Conservation (phyloP, 1,140 invertebrate genomes). For the Temnothorax longispinosus region DNA sequence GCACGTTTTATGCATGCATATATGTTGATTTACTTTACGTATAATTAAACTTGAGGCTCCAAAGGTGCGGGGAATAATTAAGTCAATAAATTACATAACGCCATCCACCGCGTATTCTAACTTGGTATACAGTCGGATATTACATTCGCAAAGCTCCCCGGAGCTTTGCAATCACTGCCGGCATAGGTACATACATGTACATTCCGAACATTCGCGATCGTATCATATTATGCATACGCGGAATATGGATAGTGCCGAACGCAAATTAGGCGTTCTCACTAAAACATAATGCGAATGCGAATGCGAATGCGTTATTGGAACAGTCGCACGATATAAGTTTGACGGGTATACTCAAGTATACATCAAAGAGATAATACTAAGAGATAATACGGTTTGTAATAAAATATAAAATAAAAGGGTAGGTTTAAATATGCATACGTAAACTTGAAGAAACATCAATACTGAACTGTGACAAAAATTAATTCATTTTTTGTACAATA, state of each 20-base stretch:
- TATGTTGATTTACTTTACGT: conserved; percentile 35
- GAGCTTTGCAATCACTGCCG: conserved; percentile 57
- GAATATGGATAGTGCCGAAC: conserved; percentile 44
- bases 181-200: conserved; percentile 33
- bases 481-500: neutral
- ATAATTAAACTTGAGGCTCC: conserved; percentile 51
- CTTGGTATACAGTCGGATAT: conserved; percentile 52
- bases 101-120: conserved; percentile 42
- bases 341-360: neutral
- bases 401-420: neutral
- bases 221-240: conserved; percentile 52
- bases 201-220: conserved; percentile 45
- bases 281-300: neutral
- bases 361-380: neutral
- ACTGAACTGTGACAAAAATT: neutral
- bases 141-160: conserved; percentile 56
- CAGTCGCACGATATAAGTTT: conserved; percentile 36
- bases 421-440: neutral
- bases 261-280: conserved; percentile 39
- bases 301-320: neutral
- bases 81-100: conserved; percentile 59
- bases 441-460: neutral
- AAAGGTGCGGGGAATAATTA: conserved; percentile 57
- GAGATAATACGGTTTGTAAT: neutral
- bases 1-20: neutral